Conservation (phyloP, 2,888 invertebrate genomes). For the Ellobium chinense region DNA sequence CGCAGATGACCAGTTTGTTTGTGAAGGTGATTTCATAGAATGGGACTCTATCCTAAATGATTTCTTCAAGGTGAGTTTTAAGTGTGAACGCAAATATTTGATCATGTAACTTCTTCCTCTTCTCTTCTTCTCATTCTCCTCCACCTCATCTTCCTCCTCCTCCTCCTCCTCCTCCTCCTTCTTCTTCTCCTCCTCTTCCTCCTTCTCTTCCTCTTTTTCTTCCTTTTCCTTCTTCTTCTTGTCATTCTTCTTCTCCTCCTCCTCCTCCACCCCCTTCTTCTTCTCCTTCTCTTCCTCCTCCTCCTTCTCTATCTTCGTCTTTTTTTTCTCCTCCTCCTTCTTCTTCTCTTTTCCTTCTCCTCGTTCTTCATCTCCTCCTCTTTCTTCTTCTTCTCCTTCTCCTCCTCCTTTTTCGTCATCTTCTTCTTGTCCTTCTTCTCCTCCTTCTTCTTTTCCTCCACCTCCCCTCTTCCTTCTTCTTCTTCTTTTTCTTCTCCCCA, state of each 20-base stretch:
- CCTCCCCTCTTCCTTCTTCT: too few relatives aligned
- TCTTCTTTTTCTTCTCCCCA: too few relatives aligned
- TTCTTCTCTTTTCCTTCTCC: neutral
- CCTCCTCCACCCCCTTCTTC: neutral
- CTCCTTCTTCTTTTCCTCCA: too few relatives aligned
- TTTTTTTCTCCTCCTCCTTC: neutral
- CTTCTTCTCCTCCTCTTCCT: neutral
- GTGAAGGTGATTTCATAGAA: constrained; percentile 86
- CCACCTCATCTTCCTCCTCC: neutral
- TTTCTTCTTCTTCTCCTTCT: too few relatives aligned
- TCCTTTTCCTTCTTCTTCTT: neutral
- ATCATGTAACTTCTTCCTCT: neutral
- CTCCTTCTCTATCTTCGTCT: neutral
- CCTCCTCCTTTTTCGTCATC: too few relatives aligned
- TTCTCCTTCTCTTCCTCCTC: neutral
- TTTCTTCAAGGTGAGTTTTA: constrained; percentile 83
- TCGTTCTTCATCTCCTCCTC: neutral
- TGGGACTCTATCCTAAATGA: constrained; percentile 89
- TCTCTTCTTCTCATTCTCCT: too few relatives aligned
- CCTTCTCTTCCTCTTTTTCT: neutral
- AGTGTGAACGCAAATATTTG: neutral
- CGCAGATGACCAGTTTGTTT: constrained; percentile 82
- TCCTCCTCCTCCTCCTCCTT: constrained; percentile 4
- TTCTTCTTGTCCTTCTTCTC: too few relatives aligned
- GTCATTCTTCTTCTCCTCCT: neutral